Evolutionary conservation across 2,888 invertebrate genomes (phyloP).

Genomic region (Sepioteuthis lessoniana): DNA sequence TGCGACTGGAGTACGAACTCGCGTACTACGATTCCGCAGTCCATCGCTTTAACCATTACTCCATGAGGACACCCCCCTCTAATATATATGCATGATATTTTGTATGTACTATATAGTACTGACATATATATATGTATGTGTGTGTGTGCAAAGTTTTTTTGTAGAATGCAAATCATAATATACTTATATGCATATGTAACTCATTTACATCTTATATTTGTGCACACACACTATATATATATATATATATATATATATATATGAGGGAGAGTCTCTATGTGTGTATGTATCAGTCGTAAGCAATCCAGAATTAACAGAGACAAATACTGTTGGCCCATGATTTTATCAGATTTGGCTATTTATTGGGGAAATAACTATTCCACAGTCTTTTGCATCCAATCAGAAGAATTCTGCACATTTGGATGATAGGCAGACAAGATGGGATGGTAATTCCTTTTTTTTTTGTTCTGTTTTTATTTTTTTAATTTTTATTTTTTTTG

Average conservation of each 20-base stretch:
- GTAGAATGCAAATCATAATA: too few relatives aligned
- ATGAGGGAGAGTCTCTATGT: too few relatives aligned
- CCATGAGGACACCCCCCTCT: too few relatives aligned
- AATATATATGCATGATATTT: too few relatives aligned
- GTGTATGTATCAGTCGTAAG: neutral
- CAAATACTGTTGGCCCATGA: neutral
- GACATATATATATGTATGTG: too few relatives aligned
- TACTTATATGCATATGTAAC: neutral
- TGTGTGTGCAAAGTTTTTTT: too few relatives aligned
- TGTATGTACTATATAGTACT: too few relatives aligned
- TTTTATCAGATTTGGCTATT: constrained; percentile 33
- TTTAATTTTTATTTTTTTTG: neutral
- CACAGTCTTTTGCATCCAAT: constrained; percentile 33
- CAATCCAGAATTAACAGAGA: neutral
- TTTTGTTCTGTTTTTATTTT: neutral
- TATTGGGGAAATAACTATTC: neutral
- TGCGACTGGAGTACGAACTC: too few relatives aligned
- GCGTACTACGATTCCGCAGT: too few relatives aligned
- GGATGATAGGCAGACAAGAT: neutral
- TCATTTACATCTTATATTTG: neutral
- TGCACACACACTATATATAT: neutral
- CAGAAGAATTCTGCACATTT: neutral
- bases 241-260: neutral
- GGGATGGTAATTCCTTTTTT: neutral
- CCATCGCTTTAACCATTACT: too few relatives aligned